A percentile compares a stretch with the other conserved stretches of the same genome.
These are phyloP conservation scores for Leptonema lineaticorne DNA, from an alignment of 1,140 invertebrate genomes.

Conservation along the genomic window DNA sequence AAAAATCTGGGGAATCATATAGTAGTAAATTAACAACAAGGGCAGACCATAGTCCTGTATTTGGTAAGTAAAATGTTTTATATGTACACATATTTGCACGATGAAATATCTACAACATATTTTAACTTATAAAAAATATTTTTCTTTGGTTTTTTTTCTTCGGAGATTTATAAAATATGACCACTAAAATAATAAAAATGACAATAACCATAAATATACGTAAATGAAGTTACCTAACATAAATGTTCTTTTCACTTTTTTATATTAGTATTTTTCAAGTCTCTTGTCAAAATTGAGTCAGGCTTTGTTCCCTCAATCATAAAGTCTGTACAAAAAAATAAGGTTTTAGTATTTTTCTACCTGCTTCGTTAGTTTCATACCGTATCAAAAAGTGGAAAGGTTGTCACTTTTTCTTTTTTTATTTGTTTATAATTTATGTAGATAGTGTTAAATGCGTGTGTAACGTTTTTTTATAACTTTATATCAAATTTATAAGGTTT, in stretches of 20 bases:
- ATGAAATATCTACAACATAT: too few species aligned
- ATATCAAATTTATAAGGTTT: too few species aligned
- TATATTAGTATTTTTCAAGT: conserved; percentile 25
- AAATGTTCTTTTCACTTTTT: conserved; percentile 15
- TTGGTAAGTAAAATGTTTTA: conserved; percentile 65
- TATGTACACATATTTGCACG: not conserved
- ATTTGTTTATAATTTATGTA: conserved; percentile 2
- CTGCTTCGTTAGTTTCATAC: conserved; percentile 29
- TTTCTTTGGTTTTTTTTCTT: not conserved
- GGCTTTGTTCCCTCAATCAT: conserved; percentile 40
- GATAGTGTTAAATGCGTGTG: too few species aligned
- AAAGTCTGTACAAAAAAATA: conserved; percentile 36
- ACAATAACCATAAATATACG: conserved; percentile 27
- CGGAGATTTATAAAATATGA: conserved; percentile 30
- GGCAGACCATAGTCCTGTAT: conserved; percentile 80
- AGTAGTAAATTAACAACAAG: conserved; percentile 73
- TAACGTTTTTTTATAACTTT: too few species aligned
- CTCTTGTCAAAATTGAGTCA: conserved; percentile 39
- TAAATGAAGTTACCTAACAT: conserved; percentile 31
- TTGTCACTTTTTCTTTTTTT: conserved; percentile 16
- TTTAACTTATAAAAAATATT: conserved; percentile 1
- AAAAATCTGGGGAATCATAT: conserved; percentile 76
- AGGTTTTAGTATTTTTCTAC: conserved; percentile 39
- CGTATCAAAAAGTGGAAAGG: conserved; percentile 14
- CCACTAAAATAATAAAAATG: conserved; percentile 29